Conservation (phyloP, 2,888 invertebrate species). For the Trichogramma evanescens region DNA sequence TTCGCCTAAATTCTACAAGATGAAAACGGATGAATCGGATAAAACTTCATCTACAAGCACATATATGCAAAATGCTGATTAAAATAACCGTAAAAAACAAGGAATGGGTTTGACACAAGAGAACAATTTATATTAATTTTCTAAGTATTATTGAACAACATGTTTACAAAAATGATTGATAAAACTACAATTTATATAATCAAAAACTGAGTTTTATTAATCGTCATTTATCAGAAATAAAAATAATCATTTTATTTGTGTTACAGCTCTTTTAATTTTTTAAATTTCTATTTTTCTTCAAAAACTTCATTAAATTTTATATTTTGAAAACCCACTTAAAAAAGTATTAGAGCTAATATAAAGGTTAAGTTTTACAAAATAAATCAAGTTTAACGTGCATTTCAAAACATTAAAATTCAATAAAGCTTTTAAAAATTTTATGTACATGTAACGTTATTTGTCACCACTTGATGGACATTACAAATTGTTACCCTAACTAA, state of each 20-base stretch:
- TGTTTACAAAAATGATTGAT: slow-evolving; percentile 15
- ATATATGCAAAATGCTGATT: neutral
- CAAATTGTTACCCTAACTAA: slow-evolving; percentile 25
- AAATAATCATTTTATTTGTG: slow-evolving; percentile 22
- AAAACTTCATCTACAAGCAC: neutral
- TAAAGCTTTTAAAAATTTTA: slow-evolving; percentile 24
- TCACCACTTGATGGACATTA: slow-evolving; percentile 23
- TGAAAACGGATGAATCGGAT: neutral
- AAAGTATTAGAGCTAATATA: slow-evolving; percentile 15
- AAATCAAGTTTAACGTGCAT: slow-evolving; percentile 9
- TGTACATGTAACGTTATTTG: slow-evolving; percentile 24
- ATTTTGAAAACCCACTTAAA: slow-evolving; percentile 15
- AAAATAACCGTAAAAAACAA: neutral
- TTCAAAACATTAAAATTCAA: slow-evolving; percentile 23
- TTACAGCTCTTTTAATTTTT: slow-evolving; percentile 22
- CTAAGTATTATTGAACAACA: slow-evolving; percentile 14
- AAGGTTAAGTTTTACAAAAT: slow-evolving; percentile 15
- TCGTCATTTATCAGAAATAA: slow-evolving; percentile 22
- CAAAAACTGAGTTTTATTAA: slow-evolving; percentile 24
- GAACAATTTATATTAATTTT: slow-evolving; percentile 11
- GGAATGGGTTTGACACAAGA: slow-evolving; percentile 11
- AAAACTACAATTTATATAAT: slow-evolving; percentile 23
- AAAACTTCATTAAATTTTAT: slow-evolving; percentile 23
- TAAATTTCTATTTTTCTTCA: slow-evolving; percentile 21
- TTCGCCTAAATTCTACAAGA: neutral